Percentiles rank a stretch among this genome's conserved stretches.
Evolutionary conservation across 2,888 invertebrate species (phyloP).

Genomic region (Pandemis corylana): DNA sequence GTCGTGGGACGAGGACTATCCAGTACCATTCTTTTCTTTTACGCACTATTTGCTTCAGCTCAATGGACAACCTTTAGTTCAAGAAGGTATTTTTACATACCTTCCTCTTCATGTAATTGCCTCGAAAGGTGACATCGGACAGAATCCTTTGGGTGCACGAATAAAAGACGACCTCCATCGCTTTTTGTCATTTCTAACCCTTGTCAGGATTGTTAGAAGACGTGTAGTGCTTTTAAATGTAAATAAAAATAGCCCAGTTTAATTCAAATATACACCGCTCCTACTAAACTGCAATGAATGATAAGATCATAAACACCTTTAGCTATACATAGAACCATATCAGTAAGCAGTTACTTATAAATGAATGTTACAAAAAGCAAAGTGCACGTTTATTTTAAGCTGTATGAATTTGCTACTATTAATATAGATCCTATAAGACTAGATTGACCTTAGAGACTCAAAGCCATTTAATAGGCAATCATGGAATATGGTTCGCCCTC

Average conservation of each 20-base stretch:
- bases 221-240: conserved; percentile 59
- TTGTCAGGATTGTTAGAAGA: conserved; percentile 61
- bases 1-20: background rate
- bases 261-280: conserved; percentile 2
- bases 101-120: conserved; percentile 46
- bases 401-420: no score
- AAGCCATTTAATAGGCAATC: background rate
- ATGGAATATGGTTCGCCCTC: conserved; percentile 6
- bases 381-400: no score
- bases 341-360: no score
- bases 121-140: conserved; percentile 52
- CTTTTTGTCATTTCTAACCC: conserved; percentile 66
- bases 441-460: background rate
- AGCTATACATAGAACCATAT: no score
- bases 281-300: background rate
- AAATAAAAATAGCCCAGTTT: conserved; percentile 46
- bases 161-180: conserved; percentile 65
- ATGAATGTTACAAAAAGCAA: no score
- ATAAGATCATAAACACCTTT: no score
- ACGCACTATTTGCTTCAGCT: conserved; percentile 10
- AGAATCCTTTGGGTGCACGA: conserved; percentile 57
- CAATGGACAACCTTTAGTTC: conserved; percentile 25
- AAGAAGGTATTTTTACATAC: conserved; percentile 39
- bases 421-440: no score
- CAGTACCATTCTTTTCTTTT: conserved; percentile 6